These are phyloP conservation scores for Allobates femoralis DNA, from an alignment of 2,797 vertebrate species.

Conservation along the genomic window DNA sequence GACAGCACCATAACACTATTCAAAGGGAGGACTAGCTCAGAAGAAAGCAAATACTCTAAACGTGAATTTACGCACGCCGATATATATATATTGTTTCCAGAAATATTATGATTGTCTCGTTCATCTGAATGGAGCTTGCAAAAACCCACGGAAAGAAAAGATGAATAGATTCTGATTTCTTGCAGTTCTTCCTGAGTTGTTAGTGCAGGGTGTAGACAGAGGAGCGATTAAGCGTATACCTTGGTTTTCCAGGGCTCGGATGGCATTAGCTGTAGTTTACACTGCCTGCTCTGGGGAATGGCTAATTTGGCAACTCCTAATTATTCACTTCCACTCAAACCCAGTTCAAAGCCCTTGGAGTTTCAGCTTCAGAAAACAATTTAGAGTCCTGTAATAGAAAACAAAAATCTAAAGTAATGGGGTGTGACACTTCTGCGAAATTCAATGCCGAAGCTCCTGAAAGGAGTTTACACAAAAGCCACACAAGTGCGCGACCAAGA, in stretches of 20 bases:
- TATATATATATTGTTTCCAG: background rate
- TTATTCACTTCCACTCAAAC: slow-evolving; percentile 60
- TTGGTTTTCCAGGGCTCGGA: slow-evolving; percentile 19
- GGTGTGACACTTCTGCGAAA: slow-evolving; percentile 56
- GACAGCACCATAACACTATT: too few species aligned
- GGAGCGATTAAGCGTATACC: background rate
- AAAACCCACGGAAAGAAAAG: too few species aligned
- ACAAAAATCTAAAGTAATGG: slow-evolving; percentile 48
- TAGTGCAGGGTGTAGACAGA: background rate
- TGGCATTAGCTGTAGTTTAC: slow-evolving; percentile 46
- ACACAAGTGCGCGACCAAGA: slow-evolving; percentile 43
- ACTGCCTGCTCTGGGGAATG: slow-evolving; percentile 51
- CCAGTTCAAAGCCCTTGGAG: slow-evolving; percentile 65
- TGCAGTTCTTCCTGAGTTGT: background rate
- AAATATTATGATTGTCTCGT: background rate
- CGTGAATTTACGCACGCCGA: too few species aligned
- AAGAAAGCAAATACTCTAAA: too few species aligned
- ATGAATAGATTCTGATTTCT: background rate
- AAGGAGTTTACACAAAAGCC: slow-evolving; percentile 53
- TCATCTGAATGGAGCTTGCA: too few species aligned
- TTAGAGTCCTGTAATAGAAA: slow-evolving; percentile 58
- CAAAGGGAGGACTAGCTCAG: too few species aligned
- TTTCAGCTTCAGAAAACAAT: slow-evolving; percentile 56
- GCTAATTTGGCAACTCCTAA: slow-evolving; percentile 53
- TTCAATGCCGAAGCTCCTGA: slow-evolving; percentile 37